Conservation (phyloP, 2,888 invertebrate genomes). For the Oxycera nigricornis region DNA sequence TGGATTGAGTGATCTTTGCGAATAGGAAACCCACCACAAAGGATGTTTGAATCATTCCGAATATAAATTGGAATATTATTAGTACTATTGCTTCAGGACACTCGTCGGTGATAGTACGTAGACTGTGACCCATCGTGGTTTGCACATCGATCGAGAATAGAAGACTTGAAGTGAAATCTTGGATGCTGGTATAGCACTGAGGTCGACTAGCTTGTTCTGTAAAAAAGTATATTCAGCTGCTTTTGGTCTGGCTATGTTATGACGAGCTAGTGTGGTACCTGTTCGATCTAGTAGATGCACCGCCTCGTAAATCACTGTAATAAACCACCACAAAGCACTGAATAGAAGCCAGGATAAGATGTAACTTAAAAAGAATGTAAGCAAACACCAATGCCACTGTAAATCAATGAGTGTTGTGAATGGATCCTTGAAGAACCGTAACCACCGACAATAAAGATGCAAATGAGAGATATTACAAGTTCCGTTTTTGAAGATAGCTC, state of each 20-base stretch:
- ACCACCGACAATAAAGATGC: conserved; percentile 77
- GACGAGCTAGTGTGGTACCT: conserved; percentile 57
- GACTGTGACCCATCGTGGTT: conserved; percentile 91
- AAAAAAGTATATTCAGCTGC: too few relatives aligned
- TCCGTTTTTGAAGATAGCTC: conserved; percentile 94
- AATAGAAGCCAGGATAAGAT: conserved; percentile 90
- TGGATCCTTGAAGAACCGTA: conserved; percentile 77
- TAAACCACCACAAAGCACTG: conserved; percentile 89
- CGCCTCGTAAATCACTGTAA: conserved; percentile 82
- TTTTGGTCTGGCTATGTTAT: too few relatives aligned
- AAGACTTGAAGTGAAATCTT: conserved; percentile 92
- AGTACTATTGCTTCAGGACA: conserved; percentile 93
- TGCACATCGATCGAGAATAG: conserved; percentile 96
- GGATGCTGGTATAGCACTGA: conserved; percentile 86
- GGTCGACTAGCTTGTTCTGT: conserved; percentile 69
- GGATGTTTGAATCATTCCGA: conserved; percentile 86
- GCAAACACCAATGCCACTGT: conserved; percentile 88
- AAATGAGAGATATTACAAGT: conserved; percentile 95
- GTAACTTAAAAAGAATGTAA: conserved; percentile 84
- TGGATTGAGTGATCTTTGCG: conserved; percentile 94
- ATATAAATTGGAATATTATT: conserved; percentile 94
- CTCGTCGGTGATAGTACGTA: conserved; percentile 82
- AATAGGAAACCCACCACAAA: conserved; percentile 86
- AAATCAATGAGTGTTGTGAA: conserved; percentile 70
- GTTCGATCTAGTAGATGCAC: conserved; percentile 67